Evolutionary conservation across 2,888 invertebrate genomes (phyloP), one percentile per base, ranked within the genome.

Genomic region (Cheilosia scutellata): DNA sequence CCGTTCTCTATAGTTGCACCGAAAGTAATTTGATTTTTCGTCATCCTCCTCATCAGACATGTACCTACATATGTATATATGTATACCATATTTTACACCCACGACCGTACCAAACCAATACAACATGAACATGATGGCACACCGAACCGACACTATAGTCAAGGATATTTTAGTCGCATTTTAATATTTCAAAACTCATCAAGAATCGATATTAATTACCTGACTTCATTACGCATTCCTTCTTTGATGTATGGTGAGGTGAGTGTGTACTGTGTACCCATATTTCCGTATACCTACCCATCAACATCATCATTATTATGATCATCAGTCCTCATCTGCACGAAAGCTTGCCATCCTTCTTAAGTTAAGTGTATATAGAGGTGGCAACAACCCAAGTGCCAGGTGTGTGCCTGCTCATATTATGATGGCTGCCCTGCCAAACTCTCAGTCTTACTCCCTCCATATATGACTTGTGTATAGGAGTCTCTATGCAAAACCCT

Each of bases 161-260:
- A 47, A 58, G 65, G 77, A 74, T 82, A 77, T 79, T 82, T 83
- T 47, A 80, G 83, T 71, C 71, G 82, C 71, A 78, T 80, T 87
- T 87, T 82, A 87, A 87, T 87, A 88, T 82, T 88, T 87, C 71
- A 82, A 87, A 87, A 83, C 87, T 88, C 84, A 87, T 87, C 88
- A 87, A 75, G 87, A 88, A 86, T 86, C 88, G 86, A 88, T 88
- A 88, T 88, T 88, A 88, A 88, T 88, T 88, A 88, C 87, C 88
- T 79, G 87, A 87, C 84, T 88, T 87, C 88, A 88, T 88, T 88
- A 88, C 51, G 72, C 84, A 88, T 88, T 88, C 88, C 79, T 72
- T 87, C 76, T 86, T 86, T 86, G 82, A 86, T 77, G 80, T 72
- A 72, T 57, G 71, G 65, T 25, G 40, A 70, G 44, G 53, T 42